phyloP scores from a whole-genome alignment of 2,113 vertebrate genomes.

The Rhizomys pruinosus region DNA sequence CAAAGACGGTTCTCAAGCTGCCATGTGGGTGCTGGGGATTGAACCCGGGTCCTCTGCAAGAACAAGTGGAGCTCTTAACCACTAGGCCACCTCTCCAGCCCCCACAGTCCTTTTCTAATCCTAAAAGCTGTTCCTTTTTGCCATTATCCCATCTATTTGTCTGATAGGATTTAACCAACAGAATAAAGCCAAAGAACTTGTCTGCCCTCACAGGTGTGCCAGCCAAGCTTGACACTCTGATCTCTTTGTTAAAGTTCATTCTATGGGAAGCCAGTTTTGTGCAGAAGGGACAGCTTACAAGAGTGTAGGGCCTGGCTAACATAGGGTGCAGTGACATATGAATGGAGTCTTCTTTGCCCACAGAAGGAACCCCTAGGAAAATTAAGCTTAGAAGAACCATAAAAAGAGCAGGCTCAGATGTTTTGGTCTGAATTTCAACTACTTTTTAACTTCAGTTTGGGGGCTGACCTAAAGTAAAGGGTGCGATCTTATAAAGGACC shows the following conservation, averaged over 20 bases:
- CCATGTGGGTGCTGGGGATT: too few species aligned
- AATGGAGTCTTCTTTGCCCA: background rate
- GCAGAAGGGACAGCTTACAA: background rate
- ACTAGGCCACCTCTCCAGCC: too few species aligned
- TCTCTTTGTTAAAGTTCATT: background rate
- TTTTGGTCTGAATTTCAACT: conserved; percentile 7
- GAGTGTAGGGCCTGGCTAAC: background rate
- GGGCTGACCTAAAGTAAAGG: background rate
- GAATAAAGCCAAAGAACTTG: background rate
- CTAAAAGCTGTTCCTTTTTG: background rate
- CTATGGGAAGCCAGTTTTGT: background rate
- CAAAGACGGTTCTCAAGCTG: too few species aligned
- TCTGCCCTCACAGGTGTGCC: background rate
- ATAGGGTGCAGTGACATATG: background rate
- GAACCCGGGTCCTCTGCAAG: too few species aligned
- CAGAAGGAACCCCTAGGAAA: background rate
- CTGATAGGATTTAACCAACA: conserved; percentile 2
- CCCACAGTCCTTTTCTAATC: conserved; percentile 4
- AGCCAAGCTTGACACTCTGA: background rate
- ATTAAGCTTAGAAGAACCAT: background rate
- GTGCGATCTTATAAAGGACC: background rate
- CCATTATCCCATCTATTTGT: background rate
- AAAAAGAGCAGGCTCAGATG: background rate
- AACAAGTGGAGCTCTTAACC: too few species aligned
- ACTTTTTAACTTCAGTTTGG: background rate